Evolutionary conservation across 2,113 vertebrate species (phyloP).

Genomic region (Verasper variegatus): DNA sequence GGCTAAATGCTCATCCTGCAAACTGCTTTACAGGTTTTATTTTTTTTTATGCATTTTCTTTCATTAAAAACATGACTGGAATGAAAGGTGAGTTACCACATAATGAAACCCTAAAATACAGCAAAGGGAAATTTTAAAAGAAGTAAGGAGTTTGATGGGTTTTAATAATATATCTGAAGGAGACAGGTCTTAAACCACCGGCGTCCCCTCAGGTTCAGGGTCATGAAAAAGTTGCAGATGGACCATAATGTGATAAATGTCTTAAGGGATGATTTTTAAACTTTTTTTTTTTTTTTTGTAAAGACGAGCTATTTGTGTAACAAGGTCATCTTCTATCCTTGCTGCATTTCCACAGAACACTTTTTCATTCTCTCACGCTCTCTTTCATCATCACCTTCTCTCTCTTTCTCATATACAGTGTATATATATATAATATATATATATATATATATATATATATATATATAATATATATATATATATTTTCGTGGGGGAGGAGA

Average conservation of each 20-base stretch:
- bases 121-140: neutral
- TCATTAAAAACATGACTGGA: neutral
- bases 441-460: too few relatives aligned
- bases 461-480: neutral
- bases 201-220: too few relatives aligned
- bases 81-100: neutral
- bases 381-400: neutral
- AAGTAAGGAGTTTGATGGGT: too few relatives aligned
- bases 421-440: too few relatives aligned
- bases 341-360: neutral
- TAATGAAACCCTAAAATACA: neutral
- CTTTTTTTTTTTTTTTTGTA: neutral
- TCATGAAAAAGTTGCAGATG: too few relatives aligned
- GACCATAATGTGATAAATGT: slow-evolving; percentile 3
- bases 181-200: too few relatives aligned
- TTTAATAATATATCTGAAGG: too few relatives aligned
- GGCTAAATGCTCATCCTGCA: neutral
- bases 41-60: neutral
- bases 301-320: slow-evolving; percentile 4
- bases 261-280: neutral
- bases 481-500: neutral
- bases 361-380: neutral
- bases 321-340: neutral
- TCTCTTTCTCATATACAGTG: neutral
- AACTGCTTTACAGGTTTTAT: neutral